Percentiles rank a stretch among this genome's conserved stretches.
These are phyloP conservation scores for Botia almorhae DNA, from an alignment of 2,797 vertebrate genomes.

Conservation along the genomic window DNA sequence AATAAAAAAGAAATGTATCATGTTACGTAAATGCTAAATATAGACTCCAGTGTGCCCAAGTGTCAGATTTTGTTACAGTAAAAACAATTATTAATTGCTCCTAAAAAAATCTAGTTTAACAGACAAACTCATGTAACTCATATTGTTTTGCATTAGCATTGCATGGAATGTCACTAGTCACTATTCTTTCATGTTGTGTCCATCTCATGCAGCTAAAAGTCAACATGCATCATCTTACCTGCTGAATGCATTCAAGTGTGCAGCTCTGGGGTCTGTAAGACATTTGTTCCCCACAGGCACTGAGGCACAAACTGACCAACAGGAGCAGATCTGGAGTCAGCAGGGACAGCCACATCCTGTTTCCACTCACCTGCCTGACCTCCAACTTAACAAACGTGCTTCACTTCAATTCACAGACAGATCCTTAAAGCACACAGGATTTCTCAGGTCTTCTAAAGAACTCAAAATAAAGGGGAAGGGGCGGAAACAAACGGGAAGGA, in stretches of 20 bases:
- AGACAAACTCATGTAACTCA: no score
- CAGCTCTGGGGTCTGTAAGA: constrained; percentile 70
- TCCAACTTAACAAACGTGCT: not conserved
- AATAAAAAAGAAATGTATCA: no score
- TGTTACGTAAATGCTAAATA: no score
- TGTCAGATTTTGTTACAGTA: no score
- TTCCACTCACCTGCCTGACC: not conserved
- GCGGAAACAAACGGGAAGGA: constrained; percentile 9
- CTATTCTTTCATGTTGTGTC: no score
- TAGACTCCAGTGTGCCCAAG: no score
- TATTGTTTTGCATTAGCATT: no score
- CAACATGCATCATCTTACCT: constrained; percentile 73
- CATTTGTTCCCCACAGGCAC: constrained; percentile 38
- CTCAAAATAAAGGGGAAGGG: not conserved
- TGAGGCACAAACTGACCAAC: not conserved
- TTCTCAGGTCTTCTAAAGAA: not conserved
- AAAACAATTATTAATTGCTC: no score
- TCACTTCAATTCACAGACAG: not conserved
- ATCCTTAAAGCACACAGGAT: not conserved
- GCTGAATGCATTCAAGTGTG: constrained; percentile 71
- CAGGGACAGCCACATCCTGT: constrained; percentile 66
- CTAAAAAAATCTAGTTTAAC: no score
- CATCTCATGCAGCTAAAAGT: no score
- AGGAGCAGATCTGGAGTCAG: constrained; percentile 58
- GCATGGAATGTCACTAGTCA: no score